These are phyloP conservation scores for Drosophila bocqueti DNA, from an alignment of 1,140 invertebrate genomes.

Conservation along the genomic window DNA sequence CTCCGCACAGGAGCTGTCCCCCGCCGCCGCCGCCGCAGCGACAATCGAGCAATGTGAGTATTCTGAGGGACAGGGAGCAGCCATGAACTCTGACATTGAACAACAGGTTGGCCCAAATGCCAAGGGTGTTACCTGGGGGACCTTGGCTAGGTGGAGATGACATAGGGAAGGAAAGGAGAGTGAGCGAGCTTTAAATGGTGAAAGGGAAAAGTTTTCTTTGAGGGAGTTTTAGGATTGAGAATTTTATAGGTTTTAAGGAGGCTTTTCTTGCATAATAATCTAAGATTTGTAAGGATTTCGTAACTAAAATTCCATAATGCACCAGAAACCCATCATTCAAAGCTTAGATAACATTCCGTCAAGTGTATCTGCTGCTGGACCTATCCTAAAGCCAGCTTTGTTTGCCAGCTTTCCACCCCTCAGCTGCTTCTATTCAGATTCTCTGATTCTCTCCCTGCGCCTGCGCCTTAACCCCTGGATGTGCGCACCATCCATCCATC, in stretches of 20 bases:
- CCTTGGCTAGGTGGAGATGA: not conserved
- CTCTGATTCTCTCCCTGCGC: slow-evolving; percentile 34
- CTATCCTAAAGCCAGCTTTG: slow-evolving; percentile 16
- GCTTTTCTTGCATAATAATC: no score
- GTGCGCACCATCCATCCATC: slow-evolving; percentile 15
- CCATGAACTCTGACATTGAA: slow-evolving; percentile 3
- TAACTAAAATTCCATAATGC: no score
- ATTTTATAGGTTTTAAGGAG: no score
- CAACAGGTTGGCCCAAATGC: slow-evolving; percentile 55
- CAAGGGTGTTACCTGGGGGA: slow-evolving; percentile 34
- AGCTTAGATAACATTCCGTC: not conserved
- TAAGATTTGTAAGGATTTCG: not conserved
- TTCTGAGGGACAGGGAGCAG: slow-evolving; percentile 8
- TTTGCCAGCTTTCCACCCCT: slow-evolving; percentile 14
- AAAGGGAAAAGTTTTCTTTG: not conserved
- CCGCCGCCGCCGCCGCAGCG: slow-evolving; percentile 81
- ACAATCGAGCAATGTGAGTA: slow-evolving; percentile 83
- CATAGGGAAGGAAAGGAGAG: not conserved
- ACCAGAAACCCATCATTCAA: not conserved
- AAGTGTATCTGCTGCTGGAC: slow-evolving; percentile 5
- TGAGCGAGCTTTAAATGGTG: not conserved
- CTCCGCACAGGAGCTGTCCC: slow-evolving; percentile 81
- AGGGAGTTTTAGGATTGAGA: no score
- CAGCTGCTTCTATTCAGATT: not conserved
- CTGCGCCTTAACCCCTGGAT: slow-evolving; percentile 33